phyloP scores from a whole-genome alignment of 2,888 invertebrate genomes.

The Petrolisthes manimaculis region DNA sequence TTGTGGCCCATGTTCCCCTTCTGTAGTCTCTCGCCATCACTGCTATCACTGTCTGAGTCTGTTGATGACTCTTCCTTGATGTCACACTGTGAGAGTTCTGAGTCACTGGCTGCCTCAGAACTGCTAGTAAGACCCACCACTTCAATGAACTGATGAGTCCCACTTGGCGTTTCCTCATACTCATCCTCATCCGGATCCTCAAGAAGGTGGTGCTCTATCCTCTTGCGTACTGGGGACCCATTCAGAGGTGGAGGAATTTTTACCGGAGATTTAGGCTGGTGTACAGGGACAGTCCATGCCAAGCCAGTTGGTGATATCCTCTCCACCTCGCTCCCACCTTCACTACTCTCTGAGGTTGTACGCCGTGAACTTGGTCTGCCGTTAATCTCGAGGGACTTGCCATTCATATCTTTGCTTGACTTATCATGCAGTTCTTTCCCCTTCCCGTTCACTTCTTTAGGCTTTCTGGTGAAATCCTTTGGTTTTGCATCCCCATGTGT shows the following conservation, averaged over 20 bases:
- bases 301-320: conserved; percentile 61
- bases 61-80: conserved; percentile 56
- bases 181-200: conserved; percentile 65
- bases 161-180: conserved; percentile 56
- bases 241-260: conserved; percentile 30
- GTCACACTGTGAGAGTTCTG: conserved; percentile 61
- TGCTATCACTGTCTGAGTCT: conserved; percentile 50
- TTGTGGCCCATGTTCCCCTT: conserved; percentile 35
- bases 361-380: conserved; percentile 39
- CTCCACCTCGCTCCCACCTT: conserved; percentile 50
- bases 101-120: conserved; percentile 63
- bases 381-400: conserved; percentile 23
- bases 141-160: conserved; percentile 57
- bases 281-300: conserved; percentile 63
- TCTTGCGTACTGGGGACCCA: conserved; percentile 38
- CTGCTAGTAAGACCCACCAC: conserved; percentile 52
- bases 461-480: conserved; percentile 17
- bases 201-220: conserved; percentile 51
- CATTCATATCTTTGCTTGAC: conserved; percentile 21
- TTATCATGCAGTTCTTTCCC: conserved; percentile 29
- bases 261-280: conserved; percentile 27
- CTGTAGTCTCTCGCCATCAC: conserved; percentile 52
- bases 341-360: conserved; percentile 63
- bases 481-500: conserved; percentile 21
- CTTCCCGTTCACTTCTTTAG: conserved; percentile 24